Evolutionary conservation across 37 sponge, comb jelly and placozoan genomes (phyloP), one percentile per base, ranked within the genome.

Genomic region (Bolinopsis microptera): DNA sequence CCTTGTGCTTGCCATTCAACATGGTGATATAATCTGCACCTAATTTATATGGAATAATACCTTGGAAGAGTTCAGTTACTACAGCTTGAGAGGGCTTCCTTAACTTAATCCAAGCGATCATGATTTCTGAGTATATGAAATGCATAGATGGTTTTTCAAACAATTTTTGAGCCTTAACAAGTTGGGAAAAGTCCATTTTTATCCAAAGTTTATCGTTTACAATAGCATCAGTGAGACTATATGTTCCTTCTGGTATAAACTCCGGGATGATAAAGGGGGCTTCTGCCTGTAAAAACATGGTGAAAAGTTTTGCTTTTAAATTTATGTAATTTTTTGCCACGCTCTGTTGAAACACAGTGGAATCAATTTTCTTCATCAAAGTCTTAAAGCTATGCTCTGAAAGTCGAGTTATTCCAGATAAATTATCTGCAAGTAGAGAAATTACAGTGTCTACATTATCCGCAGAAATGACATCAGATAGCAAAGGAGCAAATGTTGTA

Each of bases 61-160:
- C 30, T 70, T 26, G 74, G 3, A 70, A 3, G 3, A 70, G 30
- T 22, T 70, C 30, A 70, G 1, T 70, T 22, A 70, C 74, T 5
- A 26, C 74, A 70, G 30, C 74, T 70, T 70, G 25, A 70, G 25
- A 28, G 2, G 30, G 25, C 24, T 70, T 22, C 74, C 21, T 70
- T 1, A 28, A 2, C 28, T 9, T 70, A n/a, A 70, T 22, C 74
- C 74, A 70, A 2, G 25, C 74, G 1, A 70, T 70, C 26, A 70
- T 24, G 21, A 70, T 70, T 70, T 70, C 74, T 70, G 74, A 70
- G 30, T 70, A 70, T 24, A 70, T 22, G 74, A 70, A 70, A 26
- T 70, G 74, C 74, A 28, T 18, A 48, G 61, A 22, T 2, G 25
- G 74, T 1, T 8, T 1, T 22, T 70, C 74, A 26, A 70, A 70